A percentile compares a stretch with the other conserved stretches of the same genome.
Evolutionary conservation across 2,797 vertebrate species (phyloP).

Genomic region (Chelonia mydas): DNA sequence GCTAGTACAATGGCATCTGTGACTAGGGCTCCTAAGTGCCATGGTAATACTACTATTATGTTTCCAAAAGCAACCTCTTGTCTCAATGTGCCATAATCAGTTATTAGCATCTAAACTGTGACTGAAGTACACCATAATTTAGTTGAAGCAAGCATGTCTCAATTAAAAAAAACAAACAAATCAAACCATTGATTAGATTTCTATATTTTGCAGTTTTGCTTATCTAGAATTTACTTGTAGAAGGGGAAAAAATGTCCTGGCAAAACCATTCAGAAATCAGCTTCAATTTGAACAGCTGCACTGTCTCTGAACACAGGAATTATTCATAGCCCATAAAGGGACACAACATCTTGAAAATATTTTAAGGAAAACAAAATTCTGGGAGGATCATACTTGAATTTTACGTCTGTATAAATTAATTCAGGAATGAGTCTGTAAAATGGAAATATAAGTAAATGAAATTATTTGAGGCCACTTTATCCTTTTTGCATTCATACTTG

Average conservation of each 20-base stretch:
- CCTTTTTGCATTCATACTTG: background rate
- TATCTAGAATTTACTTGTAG: background rate
- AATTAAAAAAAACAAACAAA: background rate
- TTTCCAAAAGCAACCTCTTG: background rate
- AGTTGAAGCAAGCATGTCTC: background rate
- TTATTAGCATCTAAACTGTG: background rate
- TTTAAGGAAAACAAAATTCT: slow-evolving; percentile 31
- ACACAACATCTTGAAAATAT: slow-evolving; percentile 52
- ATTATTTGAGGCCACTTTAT: background rate
- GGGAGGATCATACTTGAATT: slow-evolving; percentile 2
- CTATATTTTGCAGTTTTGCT: background rate
- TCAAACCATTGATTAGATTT: background rate
- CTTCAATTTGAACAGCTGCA: slow-evolving; percentile 57
- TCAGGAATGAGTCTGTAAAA: slow-evolving; percentile 52
- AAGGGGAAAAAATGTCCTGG: background rate
- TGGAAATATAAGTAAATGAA: slow-evolving; percentile 4
- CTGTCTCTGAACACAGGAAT: slow-evolving; percentile 50
- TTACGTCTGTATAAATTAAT: slow-evolving; percentile 35
- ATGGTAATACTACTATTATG: background rate
- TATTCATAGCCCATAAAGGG: slow-evolving; percentile 59
- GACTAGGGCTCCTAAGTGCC: background rate
- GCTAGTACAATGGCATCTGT: background rate
- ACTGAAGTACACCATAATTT: background rate
- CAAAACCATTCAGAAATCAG: slow-evolving; percentile 12
- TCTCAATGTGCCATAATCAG: background rate